Evolutionary conservation across 2,113 vertebrate species (phyloP).

Genomic region (Falcunculus frontatus): DNA sequence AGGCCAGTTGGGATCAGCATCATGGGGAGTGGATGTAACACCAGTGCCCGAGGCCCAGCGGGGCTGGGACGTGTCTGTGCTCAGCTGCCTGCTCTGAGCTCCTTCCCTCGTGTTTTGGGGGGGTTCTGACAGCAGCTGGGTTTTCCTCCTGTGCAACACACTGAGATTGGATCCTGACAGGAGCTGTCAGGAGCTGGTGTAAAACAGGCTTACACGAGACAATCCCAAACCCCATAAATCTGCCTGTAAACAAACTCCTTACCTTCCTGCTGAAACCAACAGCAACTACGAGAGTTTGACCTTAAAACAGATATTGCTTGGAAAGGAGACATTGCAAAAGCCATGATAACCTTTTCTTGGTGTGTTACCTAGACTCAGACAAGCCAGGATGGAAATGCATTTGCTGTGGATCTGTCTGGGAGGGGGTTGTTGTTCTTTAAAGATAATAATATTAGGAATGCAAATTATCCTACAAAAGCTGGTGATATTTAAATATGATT

Average conservation of each 20-base stretch:
- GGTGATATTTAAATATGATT: constrained; percentile 59
- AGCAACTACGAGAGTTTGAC: background rate
- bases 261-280: background rate
- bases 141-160: background rate
- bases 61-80: background rate
- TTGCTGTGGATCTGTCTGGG: background rate
- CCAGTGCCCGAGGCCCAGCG: background rate
- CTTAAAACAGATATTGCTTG: background rate
- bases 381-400: background rate
- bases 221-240: background rate
- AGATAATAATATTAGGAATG: constrained; percentile 13
- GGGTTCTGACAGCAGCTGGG: background rate
- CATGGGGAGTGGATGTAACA: background rate
- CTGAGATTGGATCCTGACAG: background rate
- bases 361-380: background rate
- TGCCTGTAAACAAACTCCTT: background rate
- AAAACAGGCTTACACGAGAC: background rate
- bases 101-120: background rate
- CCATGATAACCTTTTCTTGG: background rate
- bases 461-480: constrained; percentile 22
- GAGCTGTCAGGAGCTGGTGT: background rate
- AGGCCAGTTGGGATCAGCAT: background rate
- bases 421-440: background rate
- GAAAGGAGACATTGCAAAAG: background rate
- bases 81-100: background rate